These are phyloP conservation scores for Monopis laevigella DNA, from an alignment of 2,888 invertebrate genomes.

Conservation along the genomic window DNA sequence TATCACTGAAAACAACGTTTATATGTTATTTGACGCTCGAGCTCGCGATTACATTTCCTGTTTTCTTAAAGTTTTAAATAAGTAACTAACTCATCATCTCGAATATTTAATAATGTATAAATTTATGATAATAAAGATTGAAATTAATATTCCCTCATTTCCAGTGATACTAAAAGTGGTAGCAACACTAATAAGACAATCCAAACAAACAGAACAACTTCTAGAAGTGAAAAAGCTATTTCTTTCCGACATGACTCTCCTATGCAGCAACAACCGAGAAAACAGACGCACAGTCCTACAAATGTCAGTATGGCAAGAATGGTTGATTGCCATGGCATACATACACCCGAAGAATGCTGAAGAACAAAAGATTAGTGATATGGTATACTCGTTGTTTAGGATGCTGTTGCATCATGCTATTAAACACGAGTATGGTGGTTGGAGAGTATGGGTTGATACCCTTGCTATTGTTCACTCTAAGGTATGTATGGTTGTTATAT, in stretches of 20 bases:
- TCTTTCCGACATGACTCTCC: constrained; percentile 96
- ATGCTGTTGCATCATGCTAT: constrained; percentile 99
- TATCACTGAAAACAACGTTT: no score
- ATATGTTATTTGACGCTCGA: no score
- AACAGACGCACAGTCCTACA: constrained; percentile 97
- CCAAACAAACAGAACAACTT: constrained; percentile 91
- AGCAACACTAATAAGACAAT: constrained; percentile 95
- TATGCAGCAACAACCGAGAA: constrained; percentile 97
- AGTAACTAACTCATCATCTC: no score
- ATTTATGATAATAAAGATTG: no score
- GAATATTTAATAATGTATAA: no score
- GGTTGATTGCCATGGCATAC: constrained; percentile 98
- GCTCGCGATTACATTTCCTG: no score
- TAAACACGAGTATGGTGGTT: constrained; percentile 98
- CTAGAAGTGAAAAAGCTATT: constrained; percentile 96
- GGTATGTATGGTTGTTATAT: constrained; percentile 57
- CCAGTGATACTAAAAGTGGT: constrained; percentile 98
- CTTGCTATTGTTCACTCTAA: constrained; percentile 99
- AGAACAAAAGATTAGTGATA: constrained; percentile 96
- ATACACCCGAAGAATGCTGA: constrained; percentile 96
- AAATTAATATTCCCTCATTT: constrained; percentile 32
- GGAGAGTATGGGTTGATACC: constrained; percentile 99
- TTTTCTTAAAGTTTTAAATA: no score
- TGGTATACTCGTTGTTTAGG: constrained; percentile 97
- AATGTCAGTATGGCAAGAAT: constrained; percentile 99